phyloP scores from a whole-genome alignment of 2,888 invertebrate genomes.

The Dione vanillae region DNA sequence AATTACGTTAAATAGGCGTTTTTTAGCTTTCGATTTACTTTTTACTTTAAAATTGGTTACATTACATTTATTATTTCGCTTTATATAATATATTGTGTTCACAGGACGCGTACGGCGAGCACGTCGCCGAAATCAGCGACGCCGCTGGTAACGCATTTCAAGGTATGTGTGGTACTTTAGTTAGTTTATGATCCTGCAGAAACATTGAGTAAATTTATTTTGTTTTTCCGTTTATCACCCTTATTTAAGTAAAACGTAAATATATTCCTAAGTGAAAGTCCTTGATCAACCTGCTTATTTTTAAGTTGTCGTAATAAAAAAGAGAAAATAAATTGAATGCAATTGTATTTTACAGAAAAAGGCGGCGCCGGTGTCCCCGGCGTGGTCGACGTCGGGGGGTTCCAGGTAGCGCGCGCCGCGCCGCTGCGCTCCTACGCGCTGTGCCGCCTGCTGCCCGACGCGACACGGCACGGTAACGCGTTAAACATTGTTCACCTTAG shows the following conservation, averaged over 20 bases:
- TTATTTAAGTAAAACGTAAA: neutral
- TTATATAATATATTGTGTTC: slow-evolving; percentile 24
- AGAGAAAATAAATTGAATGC: too few species aligned
- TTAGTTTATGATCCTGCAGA: neutral
- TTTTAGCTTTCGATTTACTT: too few species aligned
- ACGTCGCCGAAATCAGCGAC: slow-evolving; percentile 62
- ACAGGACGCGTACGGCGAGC: slow-evolving; percentile 68
- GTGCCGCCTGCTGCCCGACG: slow-evolving; percentile 66
- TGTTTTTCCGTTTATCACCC: neutral
- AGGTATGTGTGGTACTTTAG: slow-evolving; percentile 51
- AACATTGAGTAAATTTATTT: neutral
- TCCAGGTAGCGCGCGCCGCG: slow-evolving; percentile 67
- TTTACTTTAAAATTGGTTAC: too few species aligned
- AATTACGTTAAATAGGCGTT: too few species aligned
- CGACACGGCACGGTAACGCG: slow-evolving; percentile 25
- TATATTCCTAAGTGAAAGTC: too few species aligned
- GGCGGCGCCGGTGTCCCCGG: slow-evolving; percentile 43
- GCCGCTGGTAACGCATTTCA: slow-evolving; percentile 62
- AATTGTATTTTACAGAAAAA: slow-evolving; percentile 6
- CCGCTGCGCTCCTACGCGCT: slow-evolving; percentile 69
- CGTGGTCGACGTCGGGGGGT: slow-evolving; percentile 55
- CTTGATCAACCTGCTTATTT: too few species aligned
- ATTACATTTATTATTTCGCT: too few species aligned
- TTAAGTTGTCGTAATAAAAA: too few species aligned
- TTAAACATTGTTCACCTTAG: neutral